Evolutionary conservation across 2,888 invertebrate species (phyloP).

Genomic region (Cremastinae sp.): DNA sequence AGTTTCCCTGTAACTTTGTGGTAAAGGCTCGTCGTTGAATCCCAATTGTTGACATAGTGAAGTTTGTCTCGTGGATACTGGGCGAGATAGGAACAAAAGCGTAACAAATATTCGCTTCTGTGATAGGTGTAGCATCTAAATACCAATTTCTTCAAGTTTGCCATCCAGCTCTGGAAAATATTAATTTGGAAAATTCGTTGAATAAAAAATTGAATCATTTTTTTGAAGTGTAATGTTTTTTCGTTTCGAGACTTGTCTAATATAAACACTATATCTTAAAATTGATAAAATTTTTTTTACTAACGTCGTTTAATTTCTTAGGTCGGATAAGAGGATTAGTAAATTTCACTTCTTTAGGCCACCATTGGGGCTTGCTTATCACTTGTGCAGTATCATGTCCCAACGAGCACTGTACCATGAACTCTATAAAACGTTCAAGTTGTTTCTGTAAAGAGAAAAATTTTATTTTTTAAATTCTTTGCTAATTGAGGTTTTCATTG

Average conservation of each 20-base stretch:
- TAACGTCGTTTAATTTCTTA: slow-evolving; percentile 80
- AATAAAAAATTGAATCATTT: not conserved
- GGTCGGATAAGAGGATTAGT: slow-evolving; percentile 85
- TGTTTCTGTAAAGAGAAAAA: slow-evolving; percentile 77
- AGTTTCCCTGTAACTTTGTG: slow-evolving; percentile 85
- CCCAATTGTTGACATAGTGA: slow-evolving; percentile 87
- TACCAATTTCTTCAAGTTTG: slow-evolving; percentile 84
- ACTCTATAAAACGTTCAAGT: slow-evolving; percentile 87
- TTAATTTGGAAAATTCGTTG: slow-evolving; percentile 4
- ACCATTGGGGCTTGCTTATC: slow-evolving; percentile 85
- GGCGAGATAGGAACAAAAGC: slow-evolving; percentile 87
- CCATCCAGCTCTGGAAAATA: slow-evolving; percentile 82
- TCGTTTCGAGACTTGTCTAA: too few relatives aligned
- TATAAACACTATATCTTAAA: not conserved
- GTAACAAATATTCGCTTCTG: slow-evolving; percentile 86
- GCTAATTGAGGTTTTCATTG: too few relatives aligned
- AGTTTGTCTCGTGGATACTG: slow-evolving; percentile 84
- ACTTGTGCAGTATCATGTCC: slow-evolving; percentile 84
- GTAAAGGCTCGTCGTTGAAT: slow-evolving; percentile 87
- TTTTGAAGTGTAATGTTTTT: not conserved
- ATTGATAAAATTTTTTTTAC: slow-evolving; percentile 55
- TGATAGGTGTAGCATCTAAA: slow-evolving; percentile 87
- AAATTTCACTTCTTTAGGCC: slow-evolving; percentile 86
- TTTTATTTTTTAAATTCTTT: too few relatives aligned
- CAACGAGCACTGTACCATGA: slow-evolving; percentile 89